Evolutionary conservation across 2,888 invertebrate species (phyloP).

Genomic region (Stictocephala bisonia): DNA sequence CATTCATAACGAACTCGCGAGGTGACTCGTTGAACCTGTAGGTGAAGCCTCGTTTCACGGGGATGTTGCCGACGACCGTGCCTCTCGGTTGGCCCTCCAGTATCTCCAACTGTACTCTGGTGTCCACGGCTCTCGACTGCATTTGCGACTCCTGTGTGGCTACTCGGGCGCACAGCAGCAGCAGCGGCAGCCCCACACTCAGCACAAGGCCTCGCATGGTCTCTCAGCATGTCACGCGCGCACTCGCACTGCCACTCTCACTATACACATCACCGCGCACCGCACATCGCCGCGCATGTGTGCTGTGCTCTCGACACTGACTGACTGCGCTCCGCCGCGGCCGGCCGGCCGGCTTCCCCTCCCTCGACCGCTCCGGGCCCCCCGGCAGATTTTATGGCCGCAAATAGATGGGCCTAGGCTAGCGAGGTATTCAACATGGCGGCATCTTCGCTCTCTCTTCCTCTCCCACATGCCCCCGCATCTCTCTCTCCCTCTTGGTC

Average conservation of each 20-base stretch:
- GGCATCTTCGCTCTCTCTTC: slow-evolving; percentile 54
- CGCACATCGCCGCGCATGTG: slow-evolving; percentile 50
- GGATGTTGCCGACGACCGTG: slow-evolving; percentile 87
- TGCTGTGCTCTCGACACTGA: slow-evolving; percentile 58
- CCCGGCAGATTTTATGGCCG: slow-evolving; percentile 55
- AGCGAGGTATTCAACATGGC: slow-evolving; percentile 68
- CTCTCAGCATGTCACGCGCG: slow-evolving; percentile 45
- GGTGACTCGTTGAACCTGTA: slow-evolving; percentile 95
- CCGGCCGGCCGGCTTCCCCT: slow-evolving; percentile 59
- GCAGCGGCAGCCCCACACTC: slow-evolving; percentile 51
- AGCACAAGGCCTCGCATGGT: no score
- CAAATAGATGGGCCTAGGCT: slow-evolving; percentile 59
- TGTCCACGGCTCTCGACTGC: slow-evolving; percentile 90
- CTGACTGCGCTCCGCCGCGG: slow-evolving; percentile 53
- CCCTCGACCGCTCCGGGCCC: slow-evolving; percentile 42
- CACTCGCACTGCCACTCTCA: slow-evolving; percentile 34
- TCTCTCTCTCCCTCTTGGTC: slow-evolving; percentile 59
- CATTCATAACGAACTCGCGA: slow-evolving; percentile 85
- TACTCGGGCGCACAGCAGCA: slow-evolving; percentile 60
- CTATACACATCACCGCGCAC: slow-evolving; percentile 3
- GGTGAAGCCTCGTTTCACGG: slow-evolving; percentile 86
- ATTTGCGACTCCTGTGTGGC: slow-evolving; percentile 65
- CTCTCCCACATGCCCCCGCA: slow-evolving; percentile 61
- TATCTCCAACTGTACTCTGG: slow-evolving; percentile 86
- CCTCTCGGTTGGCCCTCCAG: slow-evolving; percentile 87